Base-by-base conservation (phyloP, 2,888 invertebrate genomes). In the Xanthia togata region DNA sequence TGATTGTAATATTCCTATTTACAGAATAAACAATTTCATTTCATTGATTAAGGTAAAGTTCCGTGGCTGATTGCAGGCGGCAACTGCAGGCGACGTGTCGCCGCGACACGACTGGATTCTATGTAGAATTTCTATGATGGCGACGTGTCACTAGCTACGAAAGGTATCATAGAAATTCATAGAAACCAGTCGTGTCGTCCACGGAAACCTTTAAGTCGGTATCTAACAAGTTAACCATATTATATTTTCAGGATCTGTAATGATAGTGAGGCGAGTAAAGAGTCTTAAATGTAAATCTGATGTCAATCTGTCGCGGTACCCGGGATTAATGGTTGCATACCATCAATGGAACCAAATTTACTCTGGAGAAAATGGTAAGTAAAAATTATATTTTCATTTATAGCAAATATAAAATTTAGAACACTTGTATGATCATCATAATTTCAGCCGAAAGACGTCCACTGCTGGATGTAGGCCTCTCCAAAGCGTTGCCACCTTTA, bases 321-420 rank as follows among this genome's bases (percentile, higher is more conserved):
- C 59, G 2, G 76, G 76, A 44, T 31, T 1, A 5, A 26, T 67
- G 41, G 41, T 41, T 41, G 50, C 31, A 9, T 35, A 35, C 20
- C 76, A 76, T 20, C 17, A 67, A 26, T 76, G 76, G 76, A 76
- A 67, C 50, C 78, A 76, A 14, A 59, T 26, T 3, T 67, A 77
- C 31, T 0, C 1, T 50, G 50, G 4, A 12, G 17, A 41, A 6
- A 14, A 0, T 17, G 14, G 78, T 78, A 60, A 76, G 57, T 47
- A 31, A 12, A 0, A 26, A 20, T 44, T 11, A 26, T 65, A 38
- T 38, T 63, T 38, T 6, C 5, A 35, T 60, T 31, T 60, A 38
- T 38, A 59, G 17, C 31, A 31, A 11, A 31, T 60, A 60, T 60
- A 9, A 4, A 60, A 31, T 59, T 59, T 1, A 31, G 59, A 20